phyloP scores from a whole-genome alignment of 1,140 invertebrate genomes.

The Cecropterus lyciades region DNA sequence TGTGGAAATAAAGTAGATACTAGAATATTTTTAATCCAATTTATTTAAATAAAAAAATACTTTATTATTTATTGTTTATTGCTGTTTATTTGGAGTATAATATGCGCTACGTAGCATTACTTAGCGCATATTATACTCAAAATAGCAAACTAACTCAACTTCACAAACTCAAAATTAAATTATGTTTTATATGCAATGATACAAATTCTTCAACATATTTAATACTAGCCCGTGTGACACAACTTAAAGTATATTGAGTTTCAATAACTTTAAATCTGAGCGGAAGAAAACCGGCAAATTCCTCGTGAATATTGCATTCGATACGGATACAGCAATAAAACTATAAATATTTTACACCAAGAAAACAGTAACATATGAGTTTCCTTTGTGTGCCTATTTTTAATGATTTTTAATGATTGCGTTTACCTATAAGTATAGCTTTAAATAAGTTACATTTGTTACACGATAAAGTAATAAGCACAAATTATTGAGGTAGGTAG shows the following conservation, averaged over 20 bases:
- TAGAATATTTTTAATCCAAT: too few species aligned
- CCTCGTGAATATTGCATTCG: slow-evolving; percentile 4
- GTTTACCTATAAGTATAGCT: neutral
- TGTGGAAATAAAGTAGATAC: too few species aligned
- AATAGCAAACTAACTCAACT: too few species aligned
- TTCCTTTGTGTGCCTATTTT: neutral
- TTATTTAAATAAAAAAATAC: too few species aligned
- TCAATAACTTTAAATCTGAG: slow-evolving; percentile 1
- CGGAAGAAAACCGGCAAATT: neutral
- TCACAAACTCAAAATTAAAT: too few species aligned
- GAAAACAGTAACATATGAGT: neutral
- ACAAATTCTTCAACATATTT: neutral
- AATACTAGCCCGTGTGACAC: neutral
- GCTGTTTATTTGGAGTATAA: too few species aligned
- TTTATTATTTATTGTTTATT: too few species aligned
- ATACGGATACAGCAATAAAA: slow-evolving; percentile 12
- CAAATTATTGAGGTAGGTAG: neutral
- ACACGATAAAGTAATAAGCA: neutral
- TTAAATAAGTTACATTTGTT: neutral
- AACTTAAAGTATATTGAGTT: neutral
- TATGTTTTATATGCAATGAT: too few species aligned
- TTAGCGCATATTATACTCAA: too few species aligned
- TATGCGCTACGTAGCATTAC: too few species aligned
- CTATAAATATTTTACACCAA: neutral
- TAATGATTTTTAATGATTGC: neutral